Percentiles rank a stretch among this genome's conserved stretches.
Evolutionary conservation across 2,797 vertebrate species (phyloP).

Genomic region (Anas bernieri): DNA sequence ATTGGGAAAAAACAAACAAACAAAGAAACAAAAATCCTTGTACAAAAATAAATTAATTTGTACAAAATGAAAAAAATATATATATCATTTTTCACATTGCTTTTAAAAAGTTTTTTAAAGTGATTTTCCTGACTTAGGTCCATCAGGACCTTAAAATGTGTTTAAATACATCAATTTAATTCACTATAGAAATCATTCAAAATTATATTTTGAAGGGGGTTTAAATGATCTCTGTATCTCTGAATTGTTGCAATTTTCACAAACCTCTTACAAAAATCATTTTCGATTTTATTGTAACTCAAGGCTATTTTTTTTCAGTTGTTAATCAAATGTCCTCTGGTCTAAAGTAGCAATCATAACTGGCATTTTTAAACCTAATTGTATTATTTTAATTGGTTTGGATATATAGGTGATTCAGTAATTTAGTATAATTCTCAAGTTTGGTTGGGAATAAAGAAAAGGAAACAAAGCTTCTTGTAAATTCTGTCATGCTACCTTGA

Average conservation of each 20-base stretch:
- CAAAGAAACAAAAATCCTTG: too few species aligned
- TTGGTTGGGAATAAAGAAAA: constrained; percentile 15
- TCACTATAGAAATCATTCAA: not conserved
- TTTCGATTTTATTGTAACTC: not conserved
- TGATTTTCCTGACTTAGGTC: not conserved
- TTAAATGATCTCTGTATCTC: not conserved
- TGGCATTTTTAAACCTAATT: constrained; percentile 1
- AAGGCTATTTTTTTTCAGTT: not conserved
- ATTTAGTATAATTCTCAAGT: not conserved
- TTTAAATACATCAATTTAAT: not conserved
- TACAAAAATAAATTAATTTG: not conserved
- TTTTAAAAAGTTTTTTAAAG: not conserved
- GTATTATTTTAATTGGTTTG: constrained; percentile 10
- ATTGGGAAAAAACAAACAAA: not conserved
- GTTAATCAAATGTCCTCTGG: constrained; percentile 3
- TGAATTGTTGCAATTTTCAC: not conserved
- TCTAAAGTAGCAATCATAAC: not conserved
- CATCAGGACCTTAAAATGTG: not conserved
- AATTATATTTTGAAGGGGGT: not conserved
- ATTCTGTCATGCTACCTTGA: not conserved
- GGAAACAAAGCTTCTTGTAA: constrained; percentile 1
- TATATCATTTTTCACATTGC: too few species aligned
- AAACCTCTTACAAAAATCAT: not conserved
- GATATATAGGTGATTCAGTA: constrained; percentile 1
- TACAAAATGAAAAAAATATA: too few species aligned